These are phyloP conservation scores for Dolichotis patagonum DNA, from an alignment of 2,113 vertebrate species.

Conservation along the genomic window DNA sequence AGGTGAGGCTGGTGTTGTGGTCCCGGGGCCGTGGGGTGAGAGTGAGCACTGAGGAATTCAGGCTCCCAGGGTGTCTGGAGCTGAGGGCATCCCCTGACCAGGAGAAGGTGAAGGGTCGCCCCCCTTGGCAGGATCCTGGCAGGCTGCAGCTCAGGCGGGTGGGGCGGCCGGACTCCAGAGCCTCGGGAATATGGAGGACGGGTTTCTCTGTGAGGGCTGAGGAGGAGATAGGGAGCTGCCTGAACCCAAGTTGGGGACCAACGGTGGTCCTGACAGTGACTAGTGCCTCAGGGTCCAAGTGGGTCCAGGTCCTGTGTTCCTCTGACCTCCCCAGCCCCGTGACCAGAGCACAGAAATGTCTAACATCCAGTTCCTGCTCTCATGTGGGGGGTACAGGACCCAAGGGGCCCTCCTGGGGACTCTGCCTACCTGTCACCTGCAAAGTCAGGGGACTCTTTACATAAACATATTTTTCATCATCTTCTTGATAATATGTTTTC, in stretches of 20 bases:
- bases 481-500: fast-evolving
- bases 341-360: neutral
- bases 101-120: neutral
- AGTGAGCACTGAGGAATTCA: fast-evolving
- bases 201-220: conserved; percentile 44
- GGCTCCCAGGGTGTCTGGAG: fast-evolving
- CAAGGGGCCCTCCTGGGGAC: neutral
- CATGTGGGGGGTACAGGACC: too few relatives aligned
- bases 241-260: too few relatives aligned
- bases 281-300: neutral
- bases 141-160: neutral
- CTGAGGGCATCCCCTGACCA: neutral
- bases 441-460: fast-evolving
- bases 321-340: neutral
- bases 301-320: too few relatives aligned
- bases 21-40: neutral
- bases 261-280: neutral
- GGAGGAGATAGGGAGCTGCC: neutral
- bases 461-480: fast-evolving
- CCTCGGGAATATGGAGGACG: fast-evolving
- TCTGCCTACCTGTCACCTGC: conserved; percentile 7
- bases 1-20: neutral
- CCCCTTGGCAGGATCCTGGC: neutral
- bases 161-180: neutral
- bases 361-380: neutral